Base-by-base conservation (phyloP, 2,797 vertebrate species). In the Peromyscus aztecus region DNA sequence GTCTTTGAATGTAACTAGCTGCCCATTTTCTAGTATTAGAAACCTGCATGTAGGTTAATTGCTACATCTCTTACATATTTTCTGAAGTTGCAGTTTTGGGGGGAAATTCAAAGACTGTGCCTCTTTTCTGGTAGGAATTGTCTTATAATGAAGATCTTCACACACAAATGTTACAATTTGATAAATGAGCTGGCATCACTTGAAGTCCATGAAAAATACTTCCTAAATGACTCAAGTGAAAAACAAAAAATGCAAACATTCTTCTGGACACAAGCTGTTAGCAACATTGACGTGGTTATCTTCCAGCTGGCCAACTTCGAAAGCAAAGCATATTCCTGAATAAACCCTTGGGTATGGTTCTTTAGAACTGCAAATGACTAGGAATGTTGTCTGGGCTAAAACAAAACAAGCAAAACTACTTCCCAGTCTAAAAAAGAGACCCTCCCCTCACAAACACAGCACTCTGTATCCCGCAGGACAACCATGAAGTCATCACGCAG, bases 21-120 rank as follows among this genome's bases (percentile, higher is more conserved):
- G 98, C 98, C 98, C 98, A 98, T 99, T 99, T 98, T 99, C 98
- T 98, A 98, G 98, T 98, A 99, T 99, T 99, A 99, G 98, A 98
- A 98, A 98, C 97, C 98, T 98, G 98, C 99, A 98, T 98, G 98
- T 98, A 99, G 98, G 98, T 99, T 99, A 99, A 99, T 98, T 98
- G 98, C 98, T 99, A 99, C 98, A 99, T 98, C 98, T 98, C 97
- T 57, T 95, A 97, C 98, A 98, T 98, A 98, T 96, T 98, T 98
- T 98, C 97, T 97, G 98, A 98, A 98, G 98, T 97, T 97, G 96
- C 94, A 95, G 86, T 98, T 98, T 97, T 92, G 71, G 65, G 40
- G 52, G 3, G 4, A 92, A 97, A 97, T 91, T 89, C 49, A 94
- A 98, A 97, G 93, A 97, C 94, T 93, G 84, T 90, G 86, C 40